phyloP scores from a whole-genome alignment of 2,888 invertebrate genomes.

The Platycheirus albimanus region DNA sequence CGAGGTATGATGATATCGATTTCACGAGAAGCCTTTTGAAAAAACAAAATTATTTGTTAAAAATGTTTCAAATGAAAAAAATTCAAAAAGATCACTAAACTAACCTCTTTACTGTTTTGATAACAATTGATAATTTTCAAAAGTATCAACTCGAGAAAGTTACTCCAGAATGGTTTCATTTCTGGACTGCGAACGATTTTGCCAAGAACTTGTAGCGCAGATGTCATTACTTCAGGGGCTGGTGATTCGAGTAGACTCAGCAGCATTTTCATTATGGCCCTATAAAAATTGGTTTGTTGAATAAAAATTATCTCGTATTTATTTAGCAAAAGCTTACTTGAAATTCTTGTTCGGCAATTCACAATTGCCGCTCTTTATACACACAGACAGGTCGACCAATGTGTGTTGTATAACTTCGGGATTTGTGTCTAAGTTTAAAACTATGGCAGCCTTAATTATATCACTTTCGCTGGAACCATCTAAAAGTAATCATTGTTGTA shows the following conservation, averaged over 20 bases:
- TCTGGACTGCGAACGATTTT: slow-evolving; percentile 92
- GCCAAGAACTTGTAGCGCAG: slow-evolving; percentile 91
- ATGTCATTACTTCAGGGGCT: slow-evolving; percentile 87
- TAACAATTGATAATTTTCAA: slow-evolving; percentile 95
- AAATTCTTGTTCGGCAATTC: slow-evolving; percentile 84
- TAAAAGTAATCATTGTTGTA: slow-evolving; percentile 25
- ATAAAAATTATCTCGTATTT: slow-evolving; percentile 1
- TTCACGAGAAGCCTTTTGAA: slow-evolving; percentile 90
- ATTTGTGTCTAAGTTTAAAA: slow-evolving; percentile 79
- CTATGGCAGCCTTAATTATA: slow-evolving; percentile 82
- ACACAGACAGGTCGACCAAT: slow-evolving; percentile 82
- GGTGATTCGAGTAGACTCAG: slow-evolving; percentile 87
- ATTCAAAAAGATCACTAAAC: neutral
- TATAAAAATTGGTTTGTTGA: slow-evolving; percentile 77
- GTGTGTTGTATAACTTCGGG: slow-evolving; percentile 81
- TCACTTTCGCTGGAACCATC: slow-evolving; percentile 82
- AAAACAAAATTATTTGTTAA: neutral
- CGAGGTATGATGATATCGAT: slow-evolving; percentile 92
- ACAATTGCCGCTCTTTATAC: slow-evolving; percentile 84
- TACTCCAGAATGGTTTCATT: slow-evolving; percentile 90
- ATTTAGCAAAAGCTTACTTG: slow-evolving; percentile 80
- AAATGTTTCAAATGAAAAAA: too few species aligned
- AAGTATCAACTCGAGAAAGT: slow-evolving; percentile 95
- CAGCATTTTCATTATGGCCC: slow-evolving; percentile 89
- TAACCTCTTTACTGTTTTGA: slow-evolving; percentile 87